Conservation (phyloP, 1,140 invertebrate species). For the Zophobas atratus region DNA sequence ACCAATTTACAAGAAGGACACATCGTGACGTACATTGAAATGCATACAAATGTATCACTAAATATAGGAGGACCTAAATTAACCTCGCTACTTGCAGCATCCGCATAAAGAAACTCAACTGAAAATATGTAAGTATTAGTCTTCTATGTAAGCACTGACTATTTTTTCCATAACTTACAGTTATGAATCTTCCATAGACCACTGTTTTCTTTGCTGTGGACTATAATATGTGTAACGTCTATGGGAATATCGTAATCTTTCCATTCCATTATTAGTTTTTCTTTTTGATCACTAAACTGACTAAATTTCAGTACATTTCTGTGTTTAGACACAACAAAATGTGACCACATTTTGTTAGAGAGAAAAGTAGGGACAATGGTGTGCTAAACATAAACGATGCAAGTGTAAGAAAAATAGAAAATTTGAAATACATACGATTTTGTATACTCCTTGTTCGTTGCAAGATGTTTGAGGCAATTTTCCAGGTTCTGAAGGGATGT, state of each 20-base stretch:
- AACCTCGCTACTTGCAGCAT: neutral
- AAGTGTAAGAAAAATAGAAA: neutral
- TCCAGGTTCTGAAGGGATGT: neutral
- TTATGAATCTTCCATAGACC: neutral
- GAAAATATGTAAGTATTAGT: neutral
- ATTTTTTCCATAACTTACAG: neutral
- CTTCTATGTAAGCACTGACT: no score
- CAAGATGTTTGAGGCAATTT: neutral
- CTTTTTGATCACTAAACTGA: neutral
- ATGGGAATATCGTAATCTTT: neutral
- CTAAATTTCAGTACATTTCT: neutral
- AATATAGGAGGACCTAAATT: neutral
- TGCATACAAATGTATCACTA: neutral
- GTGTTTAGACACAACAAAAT: neutral
- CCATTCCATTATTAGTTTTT: neutral
- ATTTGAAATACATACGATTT: neutral
- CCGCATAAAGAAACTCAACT: neutral
- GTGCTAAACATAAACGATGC: neutral
- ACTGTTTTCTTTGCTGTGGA: neutral
- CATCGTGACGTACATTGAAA: neutral
- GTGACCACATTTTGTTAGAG: neutral
- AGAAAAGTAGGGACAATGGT: neutral
- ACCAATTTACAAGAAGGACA: neutral
- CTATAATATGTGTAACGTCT: neutral
- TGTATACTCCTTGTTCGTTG: neutral